Percentiles rank a stretch among this genome's conserved stretches.
Conservation (phyloP, 2,113 vertebrate genomes). For the Chaetura pelagica region DNA sequence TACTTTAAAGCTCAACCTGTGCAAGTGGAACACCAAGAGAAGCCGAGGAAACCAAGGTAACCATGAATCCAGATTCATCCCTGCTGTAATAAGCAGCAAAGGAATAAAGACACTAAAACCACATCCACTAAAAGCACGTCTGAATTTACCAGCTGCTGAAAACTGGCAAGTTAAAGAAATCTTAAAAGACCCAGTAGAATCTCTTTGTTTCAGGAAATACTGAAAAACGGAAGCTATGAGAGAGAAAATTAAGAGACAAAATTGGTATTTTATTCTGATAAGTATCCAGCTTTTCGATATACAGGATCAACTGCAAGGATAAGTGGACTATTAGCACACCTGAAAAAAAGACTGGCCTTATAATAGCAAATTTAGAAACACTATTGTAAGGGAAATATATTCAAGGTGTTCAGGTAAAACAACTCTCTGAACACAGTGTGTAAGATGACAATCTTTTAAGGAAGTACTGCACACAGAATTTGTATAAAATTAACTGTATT, state of each 20-base stretch:
- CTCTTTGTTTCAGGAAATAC: background rate
- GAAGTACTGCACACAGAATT: background rate
- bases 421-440: background rate
- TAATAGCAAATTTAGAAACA: background rate
- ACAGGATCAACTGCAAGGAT: background rate
- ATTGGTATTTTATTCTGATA: background rate
- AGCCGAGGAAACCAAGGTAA: conserved; percentile 30
- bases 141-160: background rate
- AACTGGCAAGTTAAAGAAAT: background rate
- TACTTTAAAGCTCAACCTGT: background rate
- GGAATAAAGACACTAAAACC: background rate
- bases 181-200: background rate
- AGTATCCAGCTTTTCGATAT: background rate
- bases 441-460: background rate
- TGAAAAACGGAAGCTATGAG: background rate
- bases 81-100: background rate
- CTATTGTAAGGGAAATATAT: background rate
- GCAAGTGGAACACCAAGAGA: background rate
- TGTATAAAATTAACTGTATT: background rate
- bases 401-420: background rate
- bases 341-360: background rate
- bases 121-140: background rate
- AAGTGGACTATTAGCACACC: background rate
- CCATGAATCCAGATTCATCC: background rate
- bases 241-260: background rate